Evolutionary conservation across 2,888 invertebrate genomes (phyloP).

Genomic region (Rugalucina vietnamica): DNA sequence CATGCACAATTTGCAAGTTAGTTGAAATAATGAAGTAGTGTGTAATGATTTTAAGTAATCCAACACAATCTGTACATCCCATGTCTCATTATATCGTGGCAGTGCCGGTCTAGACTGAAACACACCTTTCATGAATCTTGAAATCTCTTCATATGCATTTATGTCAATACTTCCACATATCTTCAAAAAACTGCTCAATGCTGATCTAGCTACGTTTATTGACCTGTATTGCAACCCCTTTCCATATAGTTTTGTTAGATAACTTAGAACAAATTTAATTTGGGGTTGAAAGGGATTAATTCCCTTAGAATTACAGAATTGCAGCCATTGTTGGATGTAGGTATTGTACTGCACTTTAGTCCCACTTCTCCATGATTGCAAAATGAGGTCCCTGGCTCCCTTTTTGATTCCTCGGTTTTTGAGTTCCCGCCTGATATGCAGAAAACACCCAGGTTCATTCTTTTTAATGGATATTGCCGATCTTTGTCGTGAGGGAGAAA

Average conservation of each 20-base stretch:
- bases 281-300: conserved; percentile 16
- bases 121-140: conserved; percentile 6
- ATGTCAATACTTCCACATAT: conserved; percentile 11
- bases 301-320: background rate
- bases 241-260: background rate
- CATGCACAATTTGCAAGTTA: background rate
- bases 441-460: conserved; percentile 48
- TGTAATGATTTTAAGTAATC: background rate
- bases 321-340: conserved; percentile 50
- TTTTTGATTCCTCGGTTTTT: conserved; percentile 35
- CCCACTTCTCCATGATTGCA: conserved; percentile 45
- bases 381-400: conserved; percentile 37
- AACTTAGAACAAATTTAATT: background rate
- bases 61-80: conserved; percentile 6
- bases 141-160: background rate
- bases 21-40: background rate
- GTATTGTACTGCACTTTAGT: conserved; percentile 50
- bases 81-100: background rate
- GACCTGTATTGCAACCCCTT: conserved; percentile 2
- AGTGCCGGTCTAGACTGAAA: background rate
- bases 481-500: conserved; percentile 29
- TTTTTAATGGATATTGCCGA: conserved; percentile 34
- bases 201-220: conserved; percentile 20
- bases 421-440: conserved; percentile 49
- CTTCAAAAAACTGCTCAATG: conserved; percentile 3